Base-by-base conservation (phyloP, 1,140 invertebrate genomes). In the Scaptomyza pallida region DNA sequence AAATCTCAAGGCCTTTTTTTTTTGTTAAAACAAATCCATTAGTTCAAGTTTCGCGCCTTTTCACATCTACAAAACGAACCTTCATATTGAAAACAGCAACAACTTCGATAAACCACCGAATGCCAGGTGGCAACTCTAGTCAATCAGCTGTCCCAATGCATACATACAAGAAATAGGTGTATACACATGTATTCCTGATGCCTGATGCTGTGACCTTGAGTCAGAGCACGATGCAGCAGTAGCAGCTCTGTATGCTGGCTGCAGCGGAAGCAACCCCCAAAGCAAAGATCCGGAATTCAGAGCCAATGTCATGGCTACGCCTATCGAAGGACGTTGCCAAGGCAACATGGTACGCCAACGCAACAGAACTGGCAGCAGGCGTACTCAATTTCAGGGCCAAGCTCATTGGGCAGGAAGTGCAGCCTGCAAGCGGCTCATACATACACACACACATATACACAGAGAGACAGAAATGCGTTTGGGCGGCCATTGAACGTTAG, bases 231-330 rank as follows among this genome's bases (percentile, higher is more conserved):
- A 30, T 68, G 64, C 64, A 68, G 55, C 35, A 37, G 5, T 56
- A 43, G 64, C 64, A 68, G 55, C 35, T 48, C n/a, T 56, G 51
- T 51, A 13, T 35, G 10, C 19, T 72, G 33, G 33, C 60, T 41
- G 64, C 65, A 48, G 35, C 61, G 61, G 54, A 59, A 56, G 60
- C 80, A 85, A 85, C 80, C 81, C 79, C 67, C 80, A 54, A 71
- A 71, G 26, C 37, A 72, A 23, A 30, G 37, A 52, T n/a, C n/a
- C 37, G 37, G 13, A 48, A 50, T 69, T 54, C 69, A 70, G 47
- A 60, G 80, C 67, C 82, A 86, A 86, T 86, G 82, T 86, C 82
- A 78, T 81, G 82, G 82, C 64, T 60, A 86, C 82, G 82, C 82
- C 82, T 75, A 88, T 78, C 77, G 69, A 85, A 86, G 81, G 77